These are phyloP conservation scores for Colius striatus DNA, from an alignment of 2,113 vertebrate genomes.

Conservation along the genomic window DNA sequence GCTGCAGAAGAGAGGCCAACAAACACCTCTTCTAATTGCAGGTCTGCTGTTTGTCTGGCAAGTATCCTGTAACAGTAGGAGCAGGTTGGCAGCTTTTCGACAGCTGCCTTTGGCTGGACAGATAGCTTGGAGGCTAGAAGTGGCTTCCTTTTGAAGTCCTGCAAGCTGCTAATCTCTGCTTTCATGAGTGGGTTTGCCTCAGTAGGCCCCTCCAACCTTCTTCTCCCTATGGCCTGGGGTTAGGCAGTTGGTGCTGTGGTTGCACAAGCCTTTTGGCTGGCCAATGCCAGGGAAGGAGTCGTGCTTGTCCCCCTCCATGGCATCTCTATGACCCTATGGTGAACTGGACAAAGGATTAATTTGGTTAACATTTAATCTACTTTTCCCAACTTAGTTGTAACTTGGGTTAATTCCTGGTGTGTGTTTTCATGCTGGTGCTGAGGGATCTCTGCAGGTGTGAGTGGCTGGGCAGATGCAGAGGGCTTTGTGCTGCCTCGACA, in stretches of 20 bases:
- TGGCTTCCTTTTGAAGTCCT: constrained; percentile 62
- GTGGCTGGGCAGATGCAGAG: fast-evolving
- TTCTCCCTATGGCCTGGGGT: not conserved
- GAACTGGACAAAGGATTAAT: not conserved
- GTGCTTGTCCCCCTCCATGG: not conserved
- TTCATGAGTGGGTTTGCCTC: not conserved
- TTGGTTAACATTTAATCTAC: not conserved
- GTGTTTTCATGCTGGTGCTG: not conserved
- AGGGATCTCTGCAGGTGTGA: not conserved
- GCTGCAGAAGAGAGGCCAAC: constrained; percentile 34
- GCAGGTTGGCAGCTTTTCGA: constrained; percentile 12
- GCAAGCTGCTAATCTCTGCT: constrained; percentile 37
- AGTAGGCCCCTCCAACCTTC: not conserved
- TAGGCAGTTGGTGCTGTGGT: not conserved
- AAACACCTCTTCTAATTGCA: constrained; percentile 40
- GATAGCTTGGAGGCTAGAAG: not conserved
- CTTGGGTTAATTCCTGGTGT: fast-evolving
- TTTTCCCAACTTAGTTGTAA: not conserved
- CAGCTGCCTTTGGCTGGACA: not conserved
- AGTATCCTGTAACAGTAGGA: constrained; percentile 43
- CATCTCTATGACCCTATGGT: not conserved
- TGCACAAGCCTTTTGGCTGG: fast-evolving
- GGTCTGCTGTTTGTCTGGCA: constrained; percentile 32
- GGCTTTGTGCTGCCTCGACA: fast-evolving
- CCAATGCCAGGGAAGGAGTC: not conserved